Percentiles rank a stretch among this genome's conserved stretches.
These are phyloP conservation scores for Macroramphosus scolopax DNA, from an alignment of 2,797 vertebrate genomes.

Conservation along the genomic window DNA sequence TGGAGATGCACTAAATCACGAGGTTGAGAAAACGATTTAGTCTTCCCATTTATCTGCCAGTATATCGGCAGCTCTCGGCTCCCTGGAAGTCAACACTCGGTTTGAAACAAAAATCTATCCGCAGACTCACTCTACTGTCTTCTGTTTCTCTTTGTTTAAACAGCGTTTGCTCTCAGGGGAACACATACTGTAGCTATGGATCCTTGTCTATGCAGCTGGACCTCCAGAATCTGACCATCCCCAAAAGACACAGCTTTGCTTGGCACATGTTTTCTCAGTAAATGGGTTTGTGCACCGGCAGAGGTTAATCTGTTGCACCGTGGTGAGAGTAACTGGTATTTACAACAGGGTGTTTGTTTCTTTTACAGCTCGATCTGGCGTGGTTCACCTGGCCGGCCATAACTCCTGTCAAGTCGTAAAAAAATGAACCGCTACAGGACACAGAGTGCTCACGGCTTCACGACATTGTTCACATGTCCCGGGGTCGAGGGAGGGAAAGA, in stretches of 20 bases:
- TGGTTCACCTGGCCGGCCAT: constrained; percentile 27
- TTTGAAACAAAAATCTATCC: constrained; percentile 31
- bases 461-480: constrained; percentile 9
- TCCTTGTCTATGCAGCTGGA: constrained; percentile 18
- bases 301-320: constrained; percentile 26
- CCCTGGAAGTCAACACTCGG: constrained; percentile 16
- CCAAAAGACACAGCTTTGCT: constrained; percentile 5
- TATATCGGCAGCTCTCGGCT: constrained; percentile 15
- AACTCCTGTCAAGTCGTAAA: constrained; percentile 46
- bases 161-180: neutral
- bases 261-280: neutral
- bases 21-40: constrained; percentile 33
- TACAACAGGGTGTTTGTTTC: constrained; percentile 49
- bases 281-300: constrained; percentile 30
- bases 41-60: constrained; percentile 34
- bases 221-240: too few relatives aligned
- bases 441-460: constrained; percentile 26
- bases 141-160: neutral
- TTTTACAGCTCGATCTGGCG: constrained; percentile 43
- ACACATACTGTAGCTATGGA: neutral
- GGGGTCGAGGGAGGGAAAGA: too few relatives aligned
- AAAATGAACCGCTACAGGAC: constrained; percentile 41
- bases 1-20: constrained; percentile 47
- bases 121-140: constrained; percentile 7
- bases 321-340: constrained; percentile 46